Evolutionary conservation across 2,113 vertebrate species (phyloP).

Genomic region (Chunga burmeisteri): DNA sequence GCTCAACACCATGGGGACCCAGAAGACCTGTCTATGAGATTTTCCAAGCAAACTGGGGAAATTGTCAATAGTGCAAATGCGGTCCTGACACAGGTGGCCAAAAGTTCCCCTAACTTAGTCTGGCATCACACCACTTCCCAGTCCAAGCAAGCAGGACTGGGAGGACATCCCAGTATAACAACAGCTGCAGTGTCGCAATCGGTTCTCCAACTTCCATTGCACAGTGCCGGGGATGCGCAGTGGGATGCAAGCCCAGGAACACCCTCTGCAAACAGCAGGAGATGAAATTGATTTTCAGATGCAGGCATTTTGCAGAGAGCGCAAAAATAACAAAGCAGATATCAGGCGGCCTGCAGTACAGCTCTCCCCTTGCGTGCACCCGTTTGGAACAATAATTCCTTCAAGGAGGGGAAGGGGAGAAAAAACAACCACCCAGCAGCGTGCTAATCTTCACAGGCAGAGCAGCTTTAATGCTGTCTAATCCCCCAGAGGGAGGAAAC

Average conservation of each 20-base stretch:
- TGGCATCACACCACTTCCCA: background rate
- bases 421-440: background rate
- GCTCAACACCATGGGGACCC: background rate
- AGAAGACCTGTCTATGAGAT: background rate
- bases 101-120: background rate
- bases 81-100: background rate
- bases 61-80: background rate
- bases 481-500: conserved; percentile 11
- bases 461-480: background rate
- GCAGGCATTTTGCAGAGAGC: background rate
- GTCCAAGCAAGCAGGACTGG: background rate
- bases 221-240: fast-evolving
- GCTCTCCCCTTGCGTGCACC: background rate
- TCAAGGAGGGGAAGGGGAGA: background rate
- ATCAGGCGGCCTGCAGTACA: background rate
- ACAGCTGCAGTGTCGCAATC: background rate
- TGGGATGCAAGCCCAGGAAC: background rate
- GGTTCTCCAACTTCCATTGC: background rate
- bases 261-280: background rate
- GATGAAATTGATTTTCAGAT: background rate
- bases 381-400: background rate
- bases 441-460: background rate
- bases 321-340: background rate
- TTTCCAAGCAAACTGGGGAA: background rate
- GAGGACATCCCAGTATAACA: background rate